Conservation (phyloP, 2,888 invertebrate genomes). For the Lithophane leautieri region DNA sequence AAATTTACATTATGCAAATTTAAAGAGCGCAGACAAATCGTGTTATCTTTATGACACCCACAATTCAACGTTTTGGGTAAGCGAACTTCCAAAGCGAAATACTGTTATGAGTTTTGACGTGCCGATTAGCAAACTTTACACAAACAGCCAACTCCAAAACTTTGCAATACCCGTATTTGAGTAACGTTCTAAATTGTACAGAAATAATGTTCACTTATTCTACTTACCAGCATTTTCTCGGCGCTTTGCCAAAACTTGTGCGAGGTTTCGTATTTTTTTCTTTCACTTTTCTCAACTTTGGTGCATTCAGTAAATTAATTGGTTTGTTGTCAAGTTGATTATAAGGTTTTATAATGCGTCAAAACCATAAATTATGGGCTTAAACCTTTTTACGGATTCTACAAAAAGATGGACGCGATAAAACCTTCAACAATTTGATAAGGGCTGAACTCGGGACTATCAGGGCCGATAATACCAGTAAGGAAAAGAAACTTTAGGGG, state of each 20-base stretch:
- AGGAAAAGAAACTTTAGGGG: constrained; percentile 1
- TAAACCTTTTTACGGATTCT: neutral
- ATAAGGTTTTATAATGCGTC: constrained; percentile 9
- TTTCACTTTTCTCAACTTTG: constrained; percentile 44
- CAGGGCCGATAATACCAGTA: neutral
- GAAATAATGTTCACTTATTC: constrained; percentile 59
- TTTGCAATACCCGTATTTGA: constrained; percentile 59
- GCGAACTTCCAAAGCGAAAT: constrained; percentile 53
- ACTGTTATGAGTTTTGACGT: constrained; percentile 57
- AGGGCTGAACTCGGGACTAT: neutral
- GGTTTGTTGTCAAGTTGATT: constrained; percentile 28
- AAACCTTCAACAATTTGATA: neutral
- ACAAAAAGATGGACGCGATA: neutral
- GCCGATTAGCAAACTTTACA: constrained; percentile 53
- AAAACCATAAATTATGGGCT: neutral
- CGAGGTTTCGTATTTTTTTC: constrained; percentile 26
- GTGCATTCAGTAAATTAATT: constrained; percentile 57
- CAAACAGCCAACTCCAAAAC: constrained; percentile 53
- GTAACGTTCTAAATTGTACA: constrained; percentile 55
- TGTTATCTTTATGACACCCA: constrained; percentile 67
- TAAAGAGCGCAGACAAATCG: constrained; percentile 67
- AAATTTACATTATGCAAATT: constrained; percentile 60
- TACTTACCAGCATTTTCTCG: constrained; percentile 53
- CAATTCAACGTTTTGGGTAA: constrained; percentile 62
- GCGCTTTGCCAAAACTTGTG: constrained; percentile 61